Evolutionary conservation across 2,797 vertebrate species (phyloP).

Genomic region (Falco biarmicus): DNA sequence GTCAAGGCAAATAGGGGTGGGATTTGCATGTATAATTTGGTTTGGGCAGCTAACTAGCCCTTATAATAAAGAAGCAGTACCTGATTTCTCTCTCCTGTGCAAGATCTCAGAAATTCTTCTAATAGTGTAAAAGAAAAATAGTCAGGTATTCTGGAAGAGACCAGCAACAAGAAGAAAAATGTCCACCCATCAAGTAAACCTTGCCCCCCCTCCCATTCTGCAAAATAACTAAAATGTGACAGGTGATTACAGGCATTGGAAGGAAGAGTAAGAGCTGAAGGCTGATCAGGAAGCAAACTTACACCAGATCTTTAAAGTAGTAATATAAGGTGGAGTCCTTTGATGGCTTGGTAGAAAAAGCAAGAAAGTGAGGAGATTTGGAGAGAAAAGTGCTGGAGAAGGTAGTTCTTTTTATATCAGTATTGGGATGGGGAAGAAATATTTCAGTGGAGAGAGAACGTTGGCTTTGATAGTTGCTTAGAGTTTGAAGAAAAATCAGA

Average conservation of each 20-base stretch:
- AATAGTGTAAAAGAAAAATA: not conserved
- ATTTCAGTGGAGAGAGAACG: not conserved
- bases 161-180: not conserved
- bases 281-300: not conserved
- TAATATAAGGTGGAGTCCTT: not conserved
- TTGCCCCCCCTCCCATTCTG: not conserved
- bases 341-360: not conserved
- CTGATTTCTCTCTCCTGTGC: not conserved
- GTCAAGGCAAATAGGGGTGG: not conserved
- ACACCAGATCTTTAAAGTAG: not conserved
- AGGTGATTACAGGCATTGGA: not conserved
- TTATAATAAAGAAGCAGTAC: not conserved
- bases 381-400: not conserved
- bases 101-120: not conserved
- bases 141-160: not conserved
- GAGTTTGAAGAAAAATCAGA: not conserved
- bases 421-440: not conserved
- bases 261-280: not conserved
- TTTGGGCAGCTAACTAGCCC: not conserved
- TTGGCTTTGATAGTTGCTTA: not conserved
- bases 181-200: fast-evolving
- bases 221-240: not conserved
- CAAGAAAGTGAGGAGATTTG: not conserved
- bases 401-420: not conserved
- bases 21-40: not conserved